Evolutionary conservation across 2,888 invertebrate species (phyloP), one percentile per base, ranked within the genome.

Genomic region (Trachelus stipa): DNA sequence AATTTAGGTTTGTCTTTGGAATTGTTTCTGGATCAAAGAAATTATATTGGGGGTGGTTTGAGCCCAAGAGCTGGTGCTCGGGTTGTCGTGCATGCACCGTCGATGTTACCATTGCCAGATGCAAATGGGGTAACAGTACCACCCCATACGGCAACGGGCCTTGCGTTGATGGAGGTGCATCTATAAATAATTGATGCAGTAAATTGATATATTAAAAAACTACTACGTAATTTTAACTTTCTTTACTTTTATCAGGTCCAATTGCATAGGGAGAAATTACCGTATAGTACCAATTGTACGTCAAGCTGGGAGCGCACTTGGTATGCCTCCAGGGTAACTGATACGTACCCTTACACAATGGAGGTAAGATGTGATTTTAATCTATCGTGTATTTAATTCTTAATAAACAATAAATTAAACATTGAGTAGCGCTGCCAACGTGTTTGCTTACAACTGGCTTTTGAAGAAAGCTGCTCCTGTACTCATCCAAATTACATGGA

Each of bases 401-500:
- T 15, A 71, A 69, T 1, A 30, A 76, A 75, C 71, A 23, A 76
- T 73, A 73, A 69, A 40, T 37, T 31, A 69, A 37, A 12, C 34
- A 68, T 75, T 30, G 37, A 33, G n/a, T 73, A 83, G 83, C 77
- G 79, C n/a, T 83, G 83, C 71, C 83, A 80, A 31, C 75, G 83
- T n/a, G 73, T 83, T 4, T 83, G 83, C 74, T 75, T 83, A 31
- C 83, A 83, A 73, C 34, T 81, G 11, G 79, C 83, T 11, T 83
- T 83, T 73, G 83, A 83, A 73, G 80, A 81, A 74, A 74, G 56
- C n/a, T 83, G 83, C 74, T 79, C 77, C 34, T 83, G 83, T 79
- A 79, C 80, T 9, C 83, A 83, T 76, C 83, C 83, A 11, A 79
- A 56, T 35, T 83, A 81, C 73, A 83, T 81, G 79, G 83, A 83